Base-by-base conservation (phyloP, 1,140 invertebrate genomes). In the Luehdorfia chinensis region DNA sequence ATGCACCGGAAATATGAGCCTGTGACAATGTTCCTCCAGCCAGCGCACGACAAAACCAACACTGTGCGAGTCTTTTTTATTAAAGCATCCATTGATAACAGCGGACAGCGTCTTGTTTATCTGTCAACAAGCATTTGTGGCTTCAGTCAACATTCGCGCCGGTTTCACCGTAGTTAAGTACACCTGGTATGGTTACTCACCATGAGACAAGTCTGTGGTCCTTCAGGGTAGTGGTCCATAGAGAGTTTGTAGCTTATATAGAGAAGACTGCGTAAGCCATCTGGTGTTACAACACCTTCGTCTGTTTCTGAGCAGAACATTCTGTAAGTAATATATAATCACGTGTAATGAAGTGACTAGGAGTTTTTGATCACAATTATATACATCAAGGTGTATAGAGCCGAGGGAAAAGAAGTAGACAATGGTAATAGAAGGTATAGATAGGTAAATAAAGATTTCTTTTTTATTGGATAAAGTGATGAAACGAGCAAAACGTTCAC, bases 31-130 rank as follows among this genome's bases (percentile, higher is more conserved):
- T 53, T 92, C 89, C 53, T 90, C 89, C 8, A 96, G 87, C 94
- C 94, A 96, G 70, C 94, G 93, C 19, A 91, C 90, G 14, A 95
- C 90, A 66, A 91, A 96, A 53, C 91, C 91, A 0, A 90, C 83
- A 15, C 93, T 94, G 49, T 96, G 88, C 27, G 84, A 87, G 31
- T 91, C 89, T 84, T 95, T 95, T 13, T 90, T 90, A 70, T 95
- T 93, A 81, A 95, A 96, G 72, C 93, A 94, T 12, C 93, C 92
- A 49, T 90, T 89, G 30, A 93, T 88, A 16, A 94, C 92, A 3
- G 93, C 90, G 23, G 90, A 84, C 18, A 95, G 78, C 1, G 92
- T 94, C 49, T 90, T 89, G 50, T 92, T 90, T 36, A 93, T 91
- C 67, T 90, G 78, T 7, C 56, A 59, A n/a, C 27, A 28, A 37